Evolutionary conservation across 2,888 invertebrate species (phyloP).

Genomic region (Seira musarum): DNA sequence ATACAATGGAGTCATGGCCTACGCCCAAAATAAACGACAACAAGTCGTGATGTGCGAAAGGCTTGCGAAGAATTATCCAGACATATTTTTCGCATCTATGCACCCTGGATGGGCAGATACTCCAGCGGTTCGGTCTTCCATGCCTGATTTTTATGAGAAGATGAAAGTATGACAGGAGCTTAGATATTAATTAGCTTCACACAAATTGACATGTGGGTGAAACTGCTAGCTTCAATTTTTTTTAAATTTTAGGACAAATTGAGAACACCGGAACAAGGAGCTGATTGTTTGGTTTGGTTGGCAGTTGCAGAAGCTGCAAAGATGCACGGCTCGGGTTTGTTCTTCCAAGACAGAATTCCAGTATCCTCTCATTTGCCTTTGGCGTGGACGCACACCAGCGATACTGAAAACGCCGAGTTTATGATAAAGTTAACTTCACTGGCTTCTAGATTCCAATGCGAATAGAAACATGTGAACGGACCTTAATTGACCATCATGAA

Average conservation of each 20-base stretch:
- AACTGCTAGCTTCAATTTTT: constrained; percentile 11
- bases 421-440: constrained; percentile 71
- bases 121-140: constrained; percentile 72
- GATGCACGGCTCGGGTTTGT: constrained; percentile 71
- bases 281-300: constrained; percentile 74
- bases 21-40: constrained; percentile 74
- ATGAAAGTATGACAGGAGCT: constrained; percentile 71
- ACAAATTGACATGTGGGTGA: neutral
- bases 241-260: constrained; percentile 69
- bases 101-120: constrained; percentile 75
- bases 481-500: too few relatives aligned
- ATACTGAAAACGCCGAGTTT: constrained; percentile 71
- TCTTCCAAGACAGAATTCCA: constrained; percentile 73
- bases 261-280: constrained; percentile 73
- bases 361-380: constrained; percentile 73
- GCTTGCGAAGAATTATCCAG: constrained; percentile 72
- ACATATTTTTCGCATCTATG: constrained; percentile 73
- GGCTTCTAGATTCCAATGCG: constrained; percentile 30
- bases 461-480: too few relatives aligned
- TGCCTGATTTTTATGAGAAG: constrained; percentile 73
- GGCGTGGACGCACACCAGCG: constrained; percentile 72
- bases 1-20: constrained; percentile 74
- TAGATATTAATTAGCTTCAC: too few relatives aligned
- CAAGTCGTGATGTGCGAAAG: constrained; percentile 73
- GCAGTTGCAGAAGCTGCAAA: constrained; percentile 71